Base-by-base conservation (phyloP, 2,113 vertebrate genomes). In the Mesitornis unicolor region DNA sequence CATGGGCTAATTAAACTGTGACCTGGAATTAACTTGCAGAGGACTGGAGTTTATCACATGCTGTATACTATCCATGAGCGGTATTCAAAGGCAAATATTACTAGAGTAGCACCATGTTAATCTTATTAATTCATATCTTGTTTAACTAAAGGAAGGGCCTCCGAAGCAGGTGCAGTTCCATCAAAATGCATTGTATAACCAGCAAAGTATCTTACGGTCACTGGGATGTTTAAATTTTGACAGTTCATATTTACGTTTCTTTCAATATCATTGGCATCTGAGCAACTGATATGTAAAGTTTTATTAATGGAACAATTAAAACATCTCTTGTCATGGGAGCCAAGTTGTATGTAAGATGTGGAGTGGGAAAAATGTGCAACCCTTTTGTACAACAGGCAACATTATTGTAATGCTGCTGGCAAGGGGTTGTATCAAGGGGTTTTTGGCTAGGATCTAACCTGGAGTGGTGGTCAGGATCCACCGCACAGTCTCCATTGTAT, bases 101-200 rank as follows among this genome's bases (percentile, higher is more conserved):
- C 81, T 91, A 65, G 61, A 91, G 92, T 81, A 87, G 81, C 93
- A 81, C 16, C 79, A 22, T 40, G 73, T 92, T 96, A 96, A 95
- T 96, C 90, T 94, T 95, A 71, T 93, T 97, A 96, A 97, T 95
- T 96, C 82, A 40, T 90, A 79, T 47, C 90, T 97, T 95, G 89
- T 97, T 96, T 93, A 70, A 80, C 20, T 84, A 90, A 80, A 20
- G 45, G 19, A 90, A 88, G 29, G 64, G 29, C 25, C 35, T 77
- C 56, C 6, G 59, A 81, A 40, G 45, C 2, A 0, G 38, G 40
- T 50, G 22, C 20, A 64, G n/a, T 67, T 50, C 35, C 56, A 74
- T 67, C 76, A 89, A 63, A 88, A 63, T 35, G 11, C 2, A 0
- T n/a, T 64, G 10, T 67, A 13, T 48, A 75, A n/a, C 48, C 1